Conservation (phyloP, 1,140 invertebrate genomes). For the Tigriopus japonicus region DNA sequence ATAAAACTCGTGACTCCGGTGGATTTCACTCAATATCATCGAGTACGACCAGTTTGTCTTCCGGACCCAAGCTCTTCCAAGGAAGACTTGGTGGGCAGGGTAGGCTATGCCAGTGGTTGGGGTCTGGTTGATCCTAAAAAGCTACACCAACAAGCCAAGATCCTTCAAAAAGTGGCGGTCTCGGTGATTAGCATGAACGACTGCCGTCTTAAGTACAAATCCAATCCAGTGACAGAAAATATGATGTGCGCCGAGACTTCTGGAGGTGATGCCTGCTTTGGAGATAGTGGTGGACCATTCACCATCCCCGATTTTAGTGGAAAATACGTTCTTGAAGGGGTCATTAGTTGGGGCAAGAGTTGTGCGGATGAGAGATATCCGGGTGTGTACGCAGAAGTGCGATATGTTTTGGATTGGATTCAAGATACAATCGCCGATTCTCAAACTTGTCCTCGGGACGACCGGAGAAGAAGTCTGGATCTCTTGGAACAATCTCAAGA, state of each 20-base stretch:
- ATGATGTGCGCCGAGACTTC: slow-evolving; percentile 5
- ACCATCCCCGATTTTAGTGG: background rate
- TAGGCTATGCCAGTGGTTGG: background rate
- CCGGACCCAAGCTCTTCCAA: background rate
- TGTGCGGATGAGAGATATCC: background rate
- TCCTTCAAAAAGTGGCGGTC: background rate
- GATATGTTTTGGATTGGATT: background rate
- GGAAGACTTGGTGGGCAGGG: background rate
- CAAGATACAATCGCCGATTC: background rate
- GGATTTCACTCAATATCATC: background rate
- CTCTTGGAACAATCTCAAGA: no score
- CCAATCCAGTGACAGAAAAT: background rate
- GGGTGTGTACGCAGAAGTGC: background rate
- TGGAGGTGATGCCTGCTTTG: slow-evolving; percentile 6
- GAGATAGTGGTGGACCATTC: slow-evolving; percentile 5
- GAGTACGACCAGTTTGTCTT: background rate
- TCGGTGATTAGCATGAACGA: background rate
- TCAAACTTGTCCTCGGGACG: background rate
- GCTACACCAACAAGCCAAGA: background rate
- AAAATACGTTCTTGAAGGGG: background rate
- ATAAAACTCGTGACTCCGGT: background rate
- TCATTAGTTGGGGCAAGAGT: slow-evolving; percentile 7
- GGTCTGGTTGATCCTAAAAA: slow-evolving; percentile 5
- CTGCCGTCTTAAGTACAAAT: background rate
- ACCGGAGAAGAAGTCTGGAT: no score